phyloP scores from a whole-genome alignment of 1,140 invertebrate genomes.

The Eciton burchellii region DNA sequence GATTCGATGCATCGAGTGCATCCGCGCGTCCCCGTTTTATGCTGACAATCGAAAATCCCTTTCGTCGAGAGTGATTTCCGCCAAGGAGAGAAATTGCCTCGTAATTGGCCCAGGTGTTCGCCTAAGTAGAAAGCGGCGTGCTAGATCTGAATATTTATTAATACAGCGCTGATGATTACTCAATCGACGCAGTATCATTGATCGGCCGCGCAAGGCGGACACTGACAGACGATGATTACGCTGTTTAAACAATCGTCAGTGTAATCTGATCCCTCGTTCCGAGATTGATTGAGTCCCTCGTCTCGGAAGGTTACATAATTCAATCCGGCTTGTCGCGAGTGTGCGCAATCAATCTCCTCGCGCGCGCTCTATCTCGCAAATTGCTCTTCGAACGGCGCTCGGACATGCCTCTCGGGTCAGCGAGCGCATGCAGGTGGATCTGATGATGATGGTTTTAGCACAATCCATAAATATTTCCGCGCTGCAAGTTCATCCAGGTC shows the following conservation, averaged over 20 bases:
- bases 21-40: too few species aligned
- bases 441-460: neutral
- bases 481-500: conserved; percentile 27
- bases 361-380: neutral
- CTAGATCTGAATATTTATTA: neutral
- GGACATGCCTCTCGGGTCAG: conserved; percentile 14
- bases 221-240: neutral
- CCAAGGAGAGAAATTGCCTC: neutral
- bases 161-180: conserved; percentile 7
- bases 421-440: neutral
- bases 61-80: neutral
- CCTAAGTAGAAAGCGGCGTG: neutral
- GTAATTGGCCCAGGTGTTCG: neutral
- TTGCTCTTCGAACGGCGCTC: conserved; percentile 19
- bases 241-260: neutral
- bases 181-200: conserved; percentile 11
- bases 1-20: neutral
- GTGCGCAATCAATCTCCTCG: conserved; percentile 16
- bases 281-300: conserved; percentile 4
- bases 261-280: neutral
- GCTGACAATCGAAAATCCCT: neutral
- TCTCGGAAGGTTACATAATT: conserved; percentile 2
- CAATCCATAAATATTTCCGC: conserved; percentile 52
- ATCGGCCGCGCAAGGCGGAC: neutral
- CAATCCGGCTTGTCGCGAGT: neutral